Evolutionary conservation across 2,888 invertebrate species (phyloP).

Genomic region (Dasypogon diadema): DNA sequence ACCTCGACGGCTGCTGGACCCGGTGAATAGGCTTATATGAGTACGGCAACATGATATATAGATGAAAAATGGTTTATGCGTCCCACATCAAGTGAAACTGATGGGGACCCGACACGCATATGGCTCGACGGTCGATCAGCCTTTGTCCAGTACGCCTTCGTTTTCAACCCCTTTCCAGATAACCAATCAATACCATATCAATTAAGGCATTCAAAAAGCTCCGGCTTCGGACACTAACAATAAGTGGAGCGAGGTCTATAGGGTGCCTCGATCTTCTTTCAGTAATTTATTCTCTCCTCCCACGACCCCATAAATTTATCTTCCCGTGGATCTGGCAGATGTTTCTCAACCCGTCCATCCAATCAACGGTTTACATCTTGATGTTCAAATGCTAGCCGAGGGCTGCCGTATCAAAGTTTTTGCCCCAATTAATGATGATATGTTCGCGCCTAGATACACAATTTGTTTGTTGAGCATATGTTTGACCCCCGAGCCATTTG

Average conservation of each 20-base stretch:
- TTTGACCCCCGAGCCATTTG: conserved; percentile 6
- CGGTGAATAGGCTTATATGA: not conserved
- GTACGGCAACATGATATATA: not conserved
- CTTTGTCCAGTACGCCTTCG: not conserved
- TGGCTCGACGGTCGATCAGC: not conserved
- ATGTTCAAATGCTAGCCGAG: not conserved
- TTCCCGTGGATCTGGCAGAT: conserved; percentile 1
- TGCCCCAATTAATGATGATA: conserved; percentile 24
- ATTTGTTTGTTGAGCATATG: conserved; percentile 30
- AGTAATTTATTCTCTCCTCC: conserved; percentile 17
- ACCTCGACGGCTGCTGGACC: conserved; percentile 10
- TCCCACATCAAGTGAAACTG: not conserved
- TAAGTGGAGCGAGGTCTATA: conserved; percentile 4
- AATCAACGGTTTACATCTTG: conserved; percentile 3
- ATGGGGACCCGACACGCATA: conserved; percentile 4
- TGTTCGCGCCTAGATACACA: not conserved
- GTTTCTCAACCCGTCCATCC: conserved; percentile 2
- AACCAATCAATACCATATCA: conserved; percentile 17
- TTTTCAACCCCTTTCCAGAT: not conserved
- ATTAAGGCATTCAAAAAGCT: conserved; percentile 4
- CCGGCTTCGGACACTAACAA: not conserved
- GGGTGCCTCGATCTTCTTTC: not conserved
- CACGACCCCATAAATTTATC: conserved; percentile 25
- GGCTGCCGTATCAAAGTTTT: not conserved
- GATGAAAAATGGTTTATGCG: conserved; percentile 3